Evolutionary conservation across 2,888 invertebrate genomes (phyloP).

Genomic region (Pandemis corylana): DNA sequence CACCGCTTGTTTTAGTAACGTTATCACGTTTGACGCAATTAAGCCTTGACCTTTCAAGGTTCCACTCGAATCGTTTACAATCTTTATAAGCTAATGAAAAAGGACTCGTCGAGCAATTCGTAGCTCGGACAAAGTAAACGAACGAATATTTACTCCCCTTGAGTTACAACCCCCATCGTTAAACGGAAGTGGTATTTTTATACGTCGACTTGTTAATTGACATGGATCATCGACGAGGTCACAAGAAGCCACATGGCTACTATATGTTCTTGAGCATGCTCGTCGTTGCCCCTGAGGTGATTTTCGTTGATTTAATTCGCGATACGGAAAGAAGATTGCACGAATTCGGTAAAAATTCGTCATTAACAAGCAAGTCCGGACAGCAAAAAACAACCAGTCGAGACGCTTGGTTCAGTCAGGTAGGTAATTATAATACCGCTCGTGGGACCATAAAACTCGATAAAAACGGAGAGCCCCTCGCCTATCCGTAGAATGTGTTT

Average conservation of each 20-base stretch:
- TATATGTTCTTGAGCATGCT: background rate
- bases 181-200: slow-evolving; percentile 30
- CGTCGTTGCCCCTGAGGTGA: background rate
- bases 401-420: slow-evolving; percentile 42
- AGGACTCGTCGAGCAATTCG: slow-evolving; percentile 6
- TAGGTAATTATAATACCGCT: slow-evolving; percentile 44
- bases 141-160: slow-evolving; percentile 2
- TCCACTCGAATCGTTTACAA: slow-evolving; percentile 6
- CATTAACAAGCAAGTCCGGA: slow-evolving; percentile 27
- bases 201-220: slow-evolving; percentile 20
- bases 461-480: slow-evolving; percentile 50
- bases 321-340: slow-evolving; percentile 25
- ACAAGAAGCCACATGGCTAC: slow-evolving; percentile 19
- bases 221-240: slow-evolving; percentile 9
- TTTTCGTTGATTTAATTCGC: slow-evolving; percentile 20
- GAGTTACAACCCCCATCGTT: slow-evolving; percentile 11
- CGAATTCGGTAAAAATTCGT: slow-evolving; percentile 35
- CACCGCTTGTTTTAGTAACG: slow-evolving; percentile 23
- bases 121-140: slow-evolving; percentile 7
- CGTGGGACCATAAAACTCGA: slow-evolving; percentile 42
- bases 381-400: slow-evolving; percentile 41
- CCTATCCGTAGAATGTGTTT: slow-evolving; percentile 30
- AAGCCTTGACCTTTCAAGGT: slow-evolving; percentile 38
- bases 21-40: slow-evolving; percentile 31
- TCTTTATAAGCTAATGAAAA: slow-evolving; percentile 21